A percentile compares a stretch with the other conserved stretches of the same genome.
phyloP scores from a whole-genome alignment of 2,888 invertebrate species.

The Drosophila neotestacea region DNA sequence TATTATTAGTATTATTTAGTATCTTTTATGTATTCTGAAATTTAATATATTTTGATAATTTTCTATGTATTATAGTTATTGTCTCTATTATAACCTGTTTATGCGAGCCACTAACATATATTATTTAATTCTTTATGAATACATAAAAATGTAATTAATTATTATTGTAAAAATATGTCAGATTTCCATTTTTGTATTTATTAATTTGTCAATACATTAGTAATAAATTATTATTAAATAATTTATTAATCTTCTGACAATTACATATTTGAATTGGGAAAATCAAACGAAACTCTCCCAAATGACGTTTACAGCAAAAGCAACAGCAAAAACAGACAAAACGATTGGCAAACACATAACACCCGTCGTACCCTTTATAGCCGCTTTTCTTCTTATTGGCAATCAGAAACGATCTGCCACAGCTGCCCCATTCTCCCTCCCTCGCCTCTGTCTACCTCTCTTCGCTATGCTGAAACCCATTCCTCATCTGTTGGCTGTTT shows the following conservation, averaged over 20 bases:
- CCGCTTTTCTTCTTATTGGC: conserved; percentile 69
- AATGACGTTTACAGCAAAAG: conserved; percentile 56
- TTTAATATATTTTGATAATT: background rate
- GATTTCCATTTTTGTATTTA: background rate
- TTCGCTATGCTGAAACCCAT: conserved; percentile 21
- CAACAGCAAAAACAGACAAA: conserved; percentile 17
- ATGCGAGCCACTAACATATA: too few species aligned
- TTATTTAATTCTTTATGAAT: background rate
- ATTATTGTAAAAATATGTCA: too few species aligned
- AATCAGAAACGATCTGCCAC: conserved; percentile 57
- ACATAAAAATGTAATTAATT: background rate
- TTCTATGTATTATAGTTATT: background rate
- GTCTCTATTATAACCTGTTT: background rate
- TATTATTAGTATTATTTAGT: background rate
- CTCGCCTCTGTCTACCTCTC: background rate
- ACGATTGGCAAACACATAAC: conserved; percentile 15
- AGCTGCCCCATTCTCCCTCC: conserved; percentile 16
- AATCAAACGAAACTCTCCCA: conserved; percentile 30
- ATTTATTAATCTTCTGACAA: conserved; percentile 34
- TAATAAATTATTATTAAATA: conserved; percentile 48
- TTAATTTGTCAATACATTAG: background rate
- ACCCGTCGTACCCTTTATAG: conserved; percentile 9
- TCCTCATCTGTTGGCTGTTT: conserved; percentile 62
- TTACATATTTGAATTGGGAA: conserved; percentile 8
- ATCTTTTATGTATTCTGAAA: background rate